These are phyloP conservation scores for Acronicta psi DNA, from an alignment of 2,888 invertebrate genomes.

Conservation along the genomic window DNA sequence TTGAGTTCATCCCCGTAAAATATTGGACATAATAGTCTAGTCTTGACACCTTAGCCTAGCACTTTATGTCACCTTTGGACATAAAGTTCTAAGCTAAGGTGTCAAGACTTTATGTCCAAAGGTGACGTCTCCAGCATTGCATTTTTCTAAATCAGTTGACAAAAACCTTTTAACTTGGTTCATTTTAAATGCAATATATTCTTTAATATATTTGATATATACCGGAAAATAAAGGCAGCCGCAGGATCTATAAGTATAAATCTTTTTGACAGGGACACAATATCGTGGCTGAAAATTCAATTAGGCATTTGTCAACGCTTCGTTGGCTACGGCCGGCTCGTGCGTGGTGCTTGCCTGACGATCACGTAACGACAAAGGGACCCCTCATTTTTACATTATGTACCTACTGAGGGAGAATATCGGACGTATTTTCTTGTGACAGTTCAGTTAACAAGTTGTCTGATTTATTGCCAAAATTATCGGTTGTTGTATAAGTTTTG, in stretches of 20 bases:
- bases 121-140: no score
- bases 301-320: slow-evolving; percentile 81
- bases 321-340: slow-evolving; percentile 71
- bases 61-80: no score
- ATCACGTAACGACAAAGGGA: slow-evolving; percentile 68
- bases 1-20: no score
- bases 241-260: slow-evolving; percentile 65
- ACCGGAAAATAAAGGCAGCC: slow-evolving; percentile 28
- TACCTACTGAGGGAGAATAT: slow-evolving; percentile 52
- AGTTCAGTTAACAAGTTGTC: slow-evolving; percentile 58
- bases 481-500: slow-evolving; percentile 49
- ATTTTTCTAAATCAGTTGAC: no score
- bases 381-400: slow-evolving; percentile 74
- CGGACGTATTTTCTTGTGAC: slow-evolving; percentile 46
- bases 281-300: slow-evolving; percentile 80
- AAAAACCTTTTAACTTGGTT: slow-evolving; percentile 3
- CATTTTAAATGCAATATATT: slow-evolving; percentile 13
- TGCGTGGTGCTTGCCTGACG: slow-evolving; percentile 72
- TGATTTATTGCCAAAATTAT: slow-evolving; percentile 64
- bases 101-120: no score
- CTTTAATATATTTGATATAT: slow-evolving; percentile 31
- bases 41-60: no score
- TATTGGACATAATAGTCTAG: no score
- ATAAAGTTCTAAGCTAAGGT: no score
- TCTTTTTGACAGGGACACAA: slow-evolving; percentile 71